Base-by-base conservation (phyloP, 2,113 vertebrate species). In the Callithrix jacchus region DNA sequence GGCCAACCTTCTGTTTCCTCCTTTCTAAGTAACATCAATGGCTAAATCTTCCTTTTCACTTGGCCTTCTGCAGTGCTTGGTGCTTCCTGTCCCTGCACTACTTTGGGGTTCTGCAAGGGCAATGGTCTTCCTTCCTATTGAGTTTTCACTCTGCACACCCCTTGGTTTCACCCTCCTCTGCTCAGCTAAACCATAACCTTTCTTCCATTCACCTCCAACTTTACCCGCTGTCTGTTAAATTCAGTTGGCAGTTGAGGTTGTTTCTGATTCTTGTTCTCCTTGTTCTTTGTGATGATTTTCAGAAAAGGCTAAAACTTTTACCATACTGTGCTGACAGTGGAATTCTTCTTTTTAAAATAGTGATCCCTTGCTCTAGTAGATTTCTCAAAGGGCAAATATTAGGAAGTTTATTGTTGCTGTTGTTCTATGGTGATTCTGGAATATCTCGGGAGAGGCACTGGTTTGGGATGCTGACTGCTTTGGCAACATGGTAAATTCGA, bases 401-500 rank as follows among this genome's bases (percentile, higher is more conserved):
- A 58, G 80, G 66, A 83, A 52, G 13, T 64, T 64, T 64, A 5
- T 66, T 66, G 5, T 92, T 74, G 21, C 32, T 66, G 5, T 92
- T 76, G 40, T 79, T 79, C 58, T 8, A 10, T 68, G 11, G 77
- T 10, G 37, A 35, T 49, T 45, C 14, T 83, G 70, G 90, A 87
- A 81, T 56, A 61, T 47, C n/a, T 49, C 32, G 27, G 89, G 47
- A 66, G 89, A 84, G 14, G 1, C 42, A 87, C 94, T 32, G 81
- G 16, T 80, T 73, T 73, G 30, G 58, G 20, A 49, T 45, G 16
- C 58, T 58, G 79, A 25, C 47, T 96, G 8, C 25, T 93, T 95
- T 61, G 56, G 79, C 82, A 61, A 52, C 30, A 4, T 81, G 91
- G 93, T 79, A 74, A 92, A 92, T 80, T 45, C 54, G 92, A 93